Percentiles rank a stretch among this genome's conserved stretches.
Conservation (phyloP, 23 tunicate species). For the Trididemnum clinides region DNA sequence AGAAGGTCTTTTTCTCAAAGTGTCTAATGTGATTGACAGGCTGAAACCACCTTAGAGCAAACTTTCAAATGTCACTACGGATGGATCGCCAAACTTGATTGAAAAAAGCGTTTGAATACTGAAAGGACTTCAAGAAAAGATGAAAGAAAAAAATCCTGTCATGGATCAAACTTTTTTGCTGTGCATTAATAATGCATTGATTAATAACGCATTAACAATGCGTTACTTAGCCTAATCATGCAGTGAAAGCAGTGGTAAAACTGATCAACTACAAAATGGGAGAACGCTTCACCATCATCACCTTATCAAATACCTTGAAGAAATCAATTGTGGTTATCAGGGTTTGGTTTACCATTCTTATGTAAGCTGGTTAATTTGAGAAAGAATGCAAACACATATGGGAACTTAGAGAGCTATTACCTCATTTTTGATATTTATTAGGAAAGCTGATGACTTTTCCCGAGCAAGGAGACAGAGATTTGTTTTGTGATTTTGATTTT, state of each 20-base stretch:
- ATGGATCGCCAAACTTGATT: conserved; percentile 38
- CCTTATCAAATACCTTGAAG: conserved; percentile 22
- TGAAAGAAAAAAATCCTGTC: conserved; percentile 18
- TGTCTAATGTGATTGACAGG: conserved; percentile 16
- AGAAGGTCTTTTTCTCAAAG: conserved; percentile 14
- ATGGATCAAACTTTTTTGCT: conserved; percentile 11
- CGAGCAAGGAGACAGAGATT: conserved; percentile 17
- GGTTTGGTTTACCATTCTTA: conserved; percentile 32
- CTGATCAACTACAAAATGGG: conserved; percentile 19
- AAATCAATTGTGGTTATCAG: conserved; percentile 15
- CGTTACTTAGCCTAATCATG: conserved; percentile 33
- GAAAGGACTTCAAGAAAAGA: conserved; percentile 26
- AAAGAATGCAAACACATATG: conserved; percentile 14
- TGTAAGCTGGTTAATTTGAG: conserved; percentile 27
- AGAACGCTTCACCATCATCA: conserved; percentile 35
- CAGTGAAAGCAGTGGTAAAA: conserved; percentile 39
- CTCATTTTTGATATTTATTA: conserved; percentile 15
- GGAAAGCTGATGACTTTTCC: conserved; percentile 20
- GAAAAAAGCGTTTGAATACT: conserved; percentile 36
- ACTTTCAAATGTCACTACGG: conserved; percentile 26
- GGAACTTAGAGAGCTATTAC: conserved; percentile 23
- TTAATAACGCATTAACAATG: not conserved
- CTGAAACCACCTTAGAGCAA: not conserved
- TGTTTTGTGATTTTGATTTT: conserved; percentile 33
- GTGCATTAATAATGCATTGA: conserved; percentile 9